Evolutionary conservation across 1,140 invertebrate genomes (phyloP).

Genomic region (Saccostrea glomerata): DNA sequence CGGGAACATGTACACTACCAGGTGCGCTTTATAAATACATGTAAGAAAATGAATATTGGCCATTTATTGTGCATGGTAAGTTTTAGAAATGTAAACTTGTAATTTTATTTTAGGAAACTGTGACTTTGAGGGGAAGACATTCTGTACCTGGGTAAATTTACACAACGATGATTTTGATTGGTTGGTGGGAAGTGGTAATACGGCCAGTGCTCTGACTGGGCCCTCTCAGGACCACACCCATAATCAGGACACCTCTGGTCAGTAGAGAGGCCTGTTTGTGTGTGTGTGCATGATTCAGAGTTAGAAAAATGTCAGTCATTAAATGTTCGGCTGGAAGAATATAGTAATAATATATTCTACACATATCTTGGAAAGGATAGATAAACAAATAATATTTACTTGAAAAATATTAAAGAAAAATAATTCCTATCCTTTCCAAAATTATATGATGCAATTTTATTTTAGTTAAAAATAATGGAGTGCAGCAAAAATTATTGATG

Average conservation of each 20-base stretch:
- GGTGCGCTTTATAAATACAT: slow-evolving; percentile 40
- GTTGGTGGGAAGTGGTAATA: slow-evolving; percentile 67
- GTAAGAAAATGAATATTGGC: neutral
- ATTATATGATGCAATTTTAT: too few relatives aligned
- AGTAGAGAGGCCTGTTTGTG: neutral
- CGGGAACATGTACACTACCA: slow-evolving; percentile 76
- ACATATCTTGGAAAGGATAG: too few relatives aligned
- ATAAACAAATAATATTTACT: too few relatives aligned
- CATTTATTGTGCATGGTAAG: neutral
- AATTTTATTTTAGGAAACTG: slow-evolving; percentile 64
- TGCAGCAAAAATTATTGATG: too few relatives aligned
- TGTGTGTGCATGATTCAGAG: slow-evolving; percentile 51
- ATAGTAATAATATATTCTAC: too few relatives aligned
- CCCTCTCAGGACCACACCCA: slow-evolving; percentile 72
- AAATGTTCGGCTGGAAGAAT: too few relatives aligned
- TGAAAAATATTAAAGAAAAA: too few relatives aligned
- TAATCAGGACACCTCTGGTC: neutral
- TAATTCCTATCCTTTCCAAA: too few relatives aligned
- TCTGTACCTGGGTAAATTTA: slow-evolving; percentile 71
- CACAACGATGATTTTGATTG: slow-evolving; percentile 74
- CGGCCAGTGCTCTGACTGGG: slow-evolving; percentile 67
- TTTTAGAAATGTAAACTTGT: neutral
- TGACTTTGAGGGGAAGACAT: slow-evolving; percentile 68
- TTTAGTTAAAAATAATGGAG: too few relatives aligned
- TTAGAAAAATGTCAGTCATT: neutral